phyloP scores from a whole-genome alignment of 2,797 vertebrate species.

The Myripristis jacobus region DNA sequence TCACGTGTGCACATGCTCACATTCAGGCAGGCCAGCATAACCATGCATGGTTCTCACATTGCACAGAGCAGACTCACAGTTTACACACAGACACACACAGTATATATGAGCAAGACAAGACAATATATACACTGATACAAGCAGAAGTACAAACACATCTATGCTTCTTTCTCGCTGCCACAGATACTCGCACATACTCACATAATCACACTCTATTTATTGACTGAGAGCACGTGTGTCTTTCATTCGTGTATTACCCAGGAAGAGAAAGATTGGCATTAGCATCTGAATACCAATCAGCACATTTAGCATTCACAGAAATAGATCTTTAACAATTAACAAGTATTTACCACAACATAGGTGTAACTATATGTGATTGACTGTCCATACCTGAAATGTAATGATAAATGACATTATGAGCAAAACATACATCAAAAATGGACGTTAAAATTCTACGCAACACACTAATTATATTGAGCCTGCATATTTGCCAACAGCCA shows the following conservation, averaged over 20 bases:
- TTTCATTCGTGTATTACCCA: constrained; percentile 4
- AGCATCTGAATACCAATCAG: no score
- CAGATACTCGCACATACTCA: neutral
- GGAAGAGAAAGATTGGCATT: constrained; percentile 27
- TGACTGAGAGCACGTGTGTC: constrained; percentile 17
- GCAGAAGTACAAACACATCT: neutral
- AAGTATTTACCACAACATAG: constrained; percentile 19
- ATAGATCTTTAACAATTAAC: constrained; percentile 5
- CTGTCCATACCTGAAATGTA: neutral
- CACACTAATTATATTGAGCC: neutral
- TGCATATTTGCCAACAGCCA: no score
- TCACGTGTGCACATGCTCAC: neutral
- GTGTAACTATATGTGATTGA: no score
- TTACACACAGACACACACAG: no score
- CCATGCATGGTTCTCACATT: no score
- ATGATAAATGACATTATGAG: no score
- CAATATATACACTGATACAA: no score
- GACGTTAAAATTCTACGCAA: no score
- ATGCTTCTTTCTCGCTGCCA: no score
- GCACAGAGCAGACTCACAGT: no score
- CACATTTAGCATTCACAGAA: constrained; percentile 17
- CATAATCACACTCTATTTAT: neutral
- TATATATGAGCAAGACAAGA: no score
- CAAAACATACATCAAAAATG: no score
- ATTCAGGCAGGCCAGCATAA: neutral